Evolutionary conservation across 2,888 invertebrate species (phyloP), one percentile per base, ranked within the genome.

Genomic region (Stictocephala bisonia): DNA sequence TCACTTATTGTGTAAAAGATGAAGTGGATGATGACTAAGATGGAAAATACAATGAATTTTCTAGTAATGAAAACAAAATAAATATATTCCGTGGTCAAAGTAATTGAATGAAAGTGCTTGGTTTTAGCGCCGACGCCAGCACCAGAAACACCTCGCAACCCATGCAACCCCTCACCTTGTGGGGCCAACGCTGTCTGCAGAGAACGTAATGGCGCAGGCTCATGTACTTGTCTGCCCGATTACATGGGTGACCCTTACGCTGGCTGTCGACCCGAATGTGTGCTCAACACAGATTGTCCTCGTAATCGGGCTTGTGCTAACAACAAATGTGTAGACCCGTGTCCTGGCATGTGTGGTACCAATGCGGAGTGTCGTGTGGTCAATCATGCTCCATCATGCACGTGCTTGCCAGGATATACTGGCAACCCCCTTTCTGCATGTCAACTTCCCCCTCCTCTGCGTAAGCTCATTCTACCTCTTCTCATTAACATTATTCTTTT

Each of bases 231-330:
- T 84, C 83, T 91, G 80, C 88, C 89, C 75, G 90, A 90, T 79
- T 93, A 91, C 84, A 88, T 88, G 78, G 93, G 93, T 64, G 92
- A 93, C 84, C 93, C 94, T 29, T 92, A 92, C 83, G 86, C 87
- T 75, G 91, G 92, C 50, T 93, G 93, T 83, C 88, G 92, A 79
- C 93, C 93, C n/a, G 92, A 93, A 86, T 93, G 93, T 82, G 88
- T 91, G 50, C 90, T 91, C 84, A 93, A 92, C 82, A 89, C 89
- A 68, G 93, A 93, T 81, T 93, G 93, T 82, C 86, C 89, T 77
- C 86, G 87, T 78, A 87, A 90, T 78, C 89, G 86, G 83, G 91
- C 93, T 72, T 94, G 94, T 85, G 87, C 90, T 76, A 90, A 90
- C 83, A 91, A 91, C 83, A 92, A 92, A 85, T 94, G 94, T 82